Percentiles rank a stretch among this genome's conserved stretches.
These are phyloP conservation scores for Leptobrachium ailaonicum DNA, from an alignment of 2,113 vertebrate species.

Conservation along the genomic window DNA sequence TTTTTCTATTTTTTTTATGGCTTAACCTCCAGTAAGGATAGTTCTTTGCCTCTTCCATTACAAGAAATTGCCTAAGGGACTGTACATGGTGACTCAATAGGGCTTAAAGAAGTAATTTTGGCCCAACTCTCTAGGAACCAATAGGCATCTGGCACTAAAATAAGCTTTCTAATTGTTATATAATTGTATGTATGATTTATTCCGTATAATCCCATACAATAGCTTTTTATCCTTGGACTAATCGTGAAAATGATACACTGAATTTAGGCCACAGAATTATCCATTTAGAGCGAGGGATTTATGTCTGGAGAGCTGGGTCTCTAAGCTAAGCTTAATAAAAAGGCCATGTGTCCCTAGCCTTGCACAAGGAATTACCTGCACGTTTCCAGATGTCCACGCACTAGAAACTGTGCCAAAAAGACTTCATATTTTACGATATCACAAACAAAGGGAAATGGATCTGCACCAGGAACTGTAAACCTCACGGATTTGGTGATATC, in stretches of 20 bases:
- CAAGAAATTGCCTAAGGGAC: neutral
- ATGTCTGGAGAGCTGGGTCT: neutral
- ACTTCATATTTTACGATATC: conserved; percentile 24
- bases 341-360: conserved; percentile 1
- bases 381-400: conserved; percentile 31
- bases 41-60: too few relatives aligned
- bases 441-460: conserved; percentile 3
- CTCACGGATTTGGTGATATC: conserved; percentile 1
- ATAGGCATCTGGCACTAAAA: conserved; percentile 11
- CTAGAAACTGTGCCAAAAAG: conserved; percentile 4
- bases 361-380: conserved; percentile 12
- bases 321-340: neutral
- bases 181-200: neutral
- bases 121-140: neutral
- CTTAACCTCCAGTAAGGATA: too few relatives aligned
- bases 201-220: conserved; percentile 3
- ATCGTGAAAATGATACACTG: conserved; percentile 12
- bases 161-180: neutral
- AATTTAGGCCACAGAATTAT: neutral
- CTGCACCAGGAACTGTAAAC: neutral
- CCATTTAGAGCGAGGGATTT: neutral
- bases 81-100: neutral
- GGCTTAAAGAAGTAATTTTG: neutral
- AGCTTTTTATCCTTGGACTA: neutral
- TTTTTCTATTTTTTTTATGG: too few relatives aligned